Base-by-base conservation (phyloP, 2,113 vertebrate species). In the Carassius carassius region DNA sequence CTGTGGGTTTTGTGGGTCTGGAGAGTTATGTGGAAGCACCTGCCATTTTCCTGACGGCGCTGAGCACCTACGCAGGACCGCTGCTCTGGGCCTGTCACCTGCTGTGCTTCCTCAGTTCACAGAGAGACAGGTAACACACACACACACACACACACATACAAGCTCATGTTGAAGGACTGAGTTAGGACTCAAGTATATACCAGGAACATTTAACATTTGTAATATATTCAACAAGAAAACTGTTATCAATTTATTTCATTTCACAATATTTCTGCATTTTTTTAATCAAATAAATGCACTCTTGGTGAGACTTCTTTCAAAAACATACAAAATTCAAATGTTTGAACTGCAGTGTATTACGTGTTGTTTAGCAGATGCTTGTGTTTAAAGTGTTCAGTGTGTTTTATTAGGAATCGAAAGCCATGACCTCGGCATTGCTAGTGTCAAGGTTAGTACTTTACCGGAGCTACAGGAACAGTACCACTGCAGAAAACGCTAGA, bases 41-140 rank as follows among this genome's bases (percentile, higher is more conserved):
- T 29, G 97, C 98, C n/a, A 67, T 96, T 65, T 91, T 99, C 82
- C 91, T 99, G 70, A 99, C 97, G 0, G 94, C 93, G 0, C 96
- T 98, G 78, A 95, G 93, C 60, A 99, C 97, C 0, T 99, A 97
- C 0, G 90, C 95, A 0, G 98, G 97, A 35, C 98, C 98, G 0
- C 84, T 99, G 82, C 95, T 99, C 49, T 99, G 98, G 98, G 95
- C 95, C 62, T 91, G 95, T 88, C 98, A 99, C 90, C 91, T 99
- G 2, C 91, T 97, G 54, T 96, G 95, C 90, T 96, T 96, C 92
- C 95, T 99, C 88, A 96, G 93, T 90, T 96, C 96, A 17, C 94
- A 96, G 89, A 91, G 91, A 77, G 89, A 89, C 91, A 95, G 96
- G 98, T 99, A 90, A 85, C 62, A 69, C 70, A 58, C 69, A 21